Percentiles rank a stretch among this genome's conserved stretches.
phyloP scores from a whole-genome alignment of 2,888 invertebrate genomes.

The Hedya salicella region DNA sequence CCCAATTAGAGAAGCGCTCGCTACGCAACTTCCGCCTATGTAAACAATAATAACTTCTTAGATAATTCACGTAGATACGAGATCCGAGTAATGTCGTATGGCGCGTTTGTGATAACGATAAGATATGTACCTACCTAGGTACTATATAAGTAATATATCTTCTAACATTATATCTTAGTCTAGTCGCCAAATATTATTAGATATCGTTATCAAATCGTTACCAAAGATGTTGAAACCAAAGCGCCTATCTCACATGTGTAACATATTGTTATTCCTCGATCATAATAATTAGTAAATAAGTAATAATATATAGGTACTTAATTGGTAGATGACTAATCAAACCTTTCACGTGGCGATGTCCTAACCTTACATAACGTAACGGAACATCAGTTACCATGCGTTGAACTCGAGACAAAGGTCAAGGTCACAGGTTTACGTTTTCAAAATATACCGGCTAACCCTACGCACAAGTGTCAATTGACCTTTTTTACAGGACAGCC shows the following conservation, averaged over 20 bases:
- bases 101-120: constrained; percentile 21
- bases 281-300: too few relatives aligned
- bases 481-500: too few relatives aligned
- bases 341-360: not conserved
- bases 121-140: constrained; percentile 3
- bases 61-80: constrained; percentile 12
- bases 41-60: constrained; percentile 24
- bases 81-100: not conserved
- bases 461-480: not conserved
- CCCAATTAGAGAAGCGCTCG: not conserved
- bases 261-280: too few relatives aligned
- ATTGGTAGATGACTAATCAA: too few relatives aligned
- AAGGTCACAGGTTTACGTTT: constrained; percentile 51
- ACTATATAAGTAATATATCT: too few relatives aligned
- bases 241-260: too few relatives aligned
- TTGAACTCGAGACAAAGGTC: constrained; percentile 52
- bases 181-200: not conserved
- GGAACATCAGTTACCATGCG: constrained; percentile 46
- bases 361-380: constrained; percentile 19
- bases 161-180: not conserved
- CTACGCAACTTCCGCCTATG: constrained; percentile 1
- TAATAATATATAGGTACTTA: too few relatives aligned
- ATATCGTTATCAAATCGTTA: too few relatives aligned
- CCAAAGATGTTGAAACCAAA: too few relatives aligned
- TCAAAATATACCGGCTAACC: constrained; percentile 29